Conservation (phyloP, 53 echinoderm and acorn worm genomes). For the Mesocentrotus franciscanus region DNA sequence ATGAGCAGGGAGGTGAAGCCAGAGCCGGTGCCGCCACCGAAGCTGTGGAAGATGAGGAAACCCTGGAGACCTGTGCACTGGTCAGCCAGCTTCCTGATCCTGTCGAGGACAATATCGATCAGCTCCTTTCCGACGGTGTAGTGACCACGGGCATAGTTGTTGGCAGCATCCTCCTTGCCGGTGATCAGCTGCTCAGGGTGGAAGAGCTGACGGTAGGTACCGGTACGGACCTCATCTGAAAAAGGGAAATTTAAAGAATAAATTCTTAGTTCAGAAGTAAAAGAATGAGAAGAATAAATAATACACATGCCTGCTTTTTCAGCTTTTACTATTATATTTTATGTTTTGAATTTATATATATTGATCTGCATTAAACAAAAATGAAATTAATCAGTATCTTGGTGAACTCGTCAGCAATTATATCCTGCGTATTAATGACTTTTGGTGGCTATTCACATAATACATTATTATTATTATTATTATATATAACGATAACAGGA, state of each 20-base stretch:
- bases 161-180: slow-evolving; percentile 87
- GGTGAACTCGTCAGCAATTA: no score
- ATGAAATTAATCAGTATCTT: no score
- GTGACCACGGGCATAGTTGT: slow-evolving; percentile 86
- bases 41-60: slow-evolving; percentile 91
- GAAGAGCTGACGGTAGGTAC: slow-evolving; percentile 80
- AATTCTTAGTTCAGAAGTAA: no score
- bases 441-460: no score
- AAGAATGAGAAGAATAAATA: no score
- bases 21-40: slow-evolving; percentile 90
- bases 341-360: no score
- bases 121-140: slow-evolving; percentile 76
- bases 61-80: slow-evolving; percentile 89
- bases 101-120: slow-evolving; percentile 74
- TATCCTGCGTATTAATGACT: no score
- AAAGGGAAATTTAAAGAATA: neutral
- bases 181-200: slow-evolving; percentile 82
- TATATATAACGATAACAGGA: no score
- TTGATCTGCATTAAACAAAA: no score
- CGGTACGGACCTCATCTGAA: slow-evolving; percentile 77
- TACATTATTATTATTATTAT: no score
- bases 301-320: no score
- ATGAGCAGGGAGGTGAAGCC: slow-evolving; percentile 74
- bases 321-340: no score
- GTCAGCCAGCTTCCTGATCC: slow-evolving; percentile 75